Evolutionary conservation across 2,113 vertebrate species (phyloP).

Genomic region (Gavialis gangeticus): DNA sequence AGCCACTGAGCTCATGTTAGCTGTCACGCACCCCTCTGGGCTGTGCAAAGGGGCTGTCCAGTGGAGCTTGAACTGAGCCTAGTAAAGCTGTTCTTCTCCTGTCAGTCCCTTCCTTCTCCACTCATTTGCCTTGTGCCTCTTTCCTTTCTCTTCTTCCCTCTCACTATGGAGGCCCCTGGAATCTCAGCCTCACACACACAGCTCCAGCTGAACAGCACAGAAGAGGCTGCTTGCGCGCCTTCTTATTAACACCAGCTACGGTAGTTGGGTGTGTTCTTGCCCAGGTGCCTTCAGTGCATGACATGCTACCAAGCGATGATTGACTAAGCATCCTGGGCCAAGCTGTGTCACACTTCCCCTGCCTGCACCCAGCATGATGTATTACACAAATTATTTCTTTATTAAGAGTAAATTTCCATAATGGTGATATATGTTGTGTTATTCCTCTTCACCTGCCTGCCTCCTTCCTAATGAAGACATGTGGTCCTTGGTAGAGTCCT

Average conservation of each 20-base stretch:
- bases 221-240: rapidly evolving
- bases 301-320: neutral
- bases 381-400: conserved; percentile 53
- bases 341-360: neutral
- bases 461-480: conserved; percentile 46
- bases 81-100: too few species aligned
- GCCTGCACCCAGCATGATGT: neutral
- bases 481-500: neutral
- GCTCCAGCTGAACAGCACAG: neutral
- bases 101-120: neutral
- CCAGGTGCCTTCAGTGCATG: neutral
- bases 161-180: too few species aligned
- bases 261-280: neutral
- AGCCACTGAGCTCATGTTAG: too few species aligned
- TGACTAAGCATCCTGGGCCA: neutral
- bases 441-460: conserved; percentile 13
- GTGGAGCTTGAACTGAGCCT: neutral
- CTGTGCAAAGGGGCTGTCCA: neutral
- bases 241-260: neutral
- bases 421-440: conserved; percentile 41
- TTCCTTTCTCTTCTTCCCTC: neutral
- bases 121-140: neutral
- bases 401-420: conserved; percentile 66
- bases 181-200: neutral
- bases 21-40: neutral